Conservation (phyloP, 2,113 vertebrate genomes). For the Cololabis saira region DNA sequence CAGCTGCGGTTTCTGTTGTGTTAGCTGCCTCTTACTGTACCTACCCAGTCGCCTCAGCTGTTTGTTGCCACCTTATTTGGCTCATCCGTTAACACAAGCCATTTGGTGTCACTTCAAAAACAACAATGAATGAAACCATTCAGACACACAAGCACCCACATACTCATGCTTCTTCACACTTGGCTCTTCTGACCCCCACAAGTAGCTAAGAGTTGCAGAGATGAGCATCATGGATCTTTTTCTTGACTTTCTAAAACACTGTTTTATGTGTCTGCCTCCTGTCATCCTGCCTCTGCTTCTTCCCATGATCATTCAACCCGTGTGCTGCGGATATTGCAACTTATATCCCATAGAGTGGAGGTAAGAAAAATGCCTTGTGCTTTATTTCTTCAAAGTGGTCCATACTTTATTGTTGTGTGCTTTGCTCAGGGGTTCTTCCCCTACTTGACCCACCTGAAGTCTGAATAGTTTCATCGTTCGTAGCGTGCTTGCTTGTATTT, state of each 20-base stretch:
- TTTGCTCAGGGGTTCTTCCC: no score
- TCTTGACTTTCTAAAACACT: constrained; percentile 13
- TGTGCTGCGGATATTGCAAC: constrained; percentile 60
- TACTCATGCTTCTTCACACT: constrained; percentile 24
- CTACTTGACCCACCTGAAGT: no score
- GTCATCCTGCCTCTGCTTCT: constrained; percentile 29
- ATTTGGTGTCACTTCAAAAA: constrained; percentile 15
- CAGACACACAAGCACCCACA: constrained; percentile 10
- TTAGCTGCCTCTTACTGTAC: constrained; percentile 40
- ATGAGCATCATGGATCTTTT: constrained; percentile 47
- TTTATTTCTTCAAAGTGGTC: background rate
- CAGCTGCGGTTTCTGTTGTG: constrained; percentile 24
- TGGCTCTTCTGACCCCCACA: constrained; percentile 28
- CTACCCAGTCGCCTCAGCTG: constrained; percentile 65
- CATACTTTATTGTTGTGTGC: no score
- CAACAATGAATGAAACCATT: constrained; percentile 2
- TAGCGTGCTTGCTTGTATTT: background rate
- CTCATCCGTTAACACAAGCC: constrained; percentile 17
- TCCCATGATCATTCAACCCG: constrained; percentile 35
- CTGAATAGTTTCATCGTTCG: no score
- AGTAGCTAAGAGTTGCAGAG: constrained; percentile 11
- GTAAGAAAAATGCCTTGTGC: constrained; percentile 51
- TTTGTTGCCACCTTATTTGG: constrained; percentile 62
- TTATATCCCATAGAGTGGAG: constrained; percentile 77
- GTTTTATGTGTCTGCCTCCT: constrained; percentile 9